Evolutionary conservation across 1,140 invertebrate species (phyloP).

Genomic region (Hirudo medicinalis): DNA sequence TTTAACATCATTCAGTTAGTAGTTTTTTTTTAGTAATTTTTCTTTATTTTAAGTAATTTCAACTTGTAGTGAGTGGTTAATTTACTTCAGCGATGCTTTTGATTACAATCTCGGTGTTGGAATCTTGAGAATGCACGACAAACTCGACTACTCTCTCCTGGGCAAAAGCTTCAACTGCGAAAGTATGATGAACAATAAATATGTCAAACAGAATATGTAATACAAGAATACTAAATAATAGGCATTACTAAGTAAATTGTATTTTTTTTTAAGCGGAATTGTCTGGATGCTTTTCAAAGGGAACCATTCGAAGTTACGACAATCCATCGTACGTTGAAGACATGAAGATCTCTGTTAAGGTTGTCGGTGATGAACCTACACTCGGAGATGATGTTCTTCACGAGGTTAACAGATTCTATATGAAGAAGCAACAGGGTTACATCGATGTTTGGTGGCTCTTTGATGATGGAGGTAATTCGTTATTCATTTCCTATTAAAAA

Average conservation of each 20-base stretch:
- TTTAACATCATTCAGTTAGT: constrained; percentile 84
- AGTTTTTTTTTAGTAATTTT: not conserved
- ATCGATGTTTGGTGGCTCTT: constrained; percentile 96
- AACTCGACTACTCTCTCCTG: constrained; percentile 58
- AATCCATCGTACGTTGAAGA: too few species aligned
- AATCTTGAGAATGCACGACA: constrained; percentile 66
- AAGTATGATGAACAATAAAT: not conserved
- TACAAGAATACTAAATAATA: too few species aligned
- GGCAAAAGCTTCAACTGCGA: not conserved
- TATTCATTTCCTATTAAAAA: not conserved
- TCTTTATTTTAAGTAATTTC: not conserved
- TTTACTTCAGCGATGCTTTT: constrained; percentile 62
- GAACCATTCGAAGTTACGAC: too few species aligned
- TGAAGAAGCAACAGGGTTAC: constrained; percentile 48
- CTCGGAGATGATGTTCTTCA: constrained; percentile 27
- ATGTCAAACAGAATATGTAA: too few species aligned
- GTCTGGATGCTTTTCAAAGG: too few species aligned
- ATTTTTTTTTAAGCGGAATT: too few species aligned
- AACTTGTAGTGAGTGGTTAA: not conserved
- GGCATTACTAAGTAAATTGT: too few species aligned
- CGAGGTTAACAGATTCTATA: constrained; percentile 50
- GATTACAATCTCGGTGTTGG: constrained; percentile 81
- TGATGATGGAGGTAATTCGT: constrained; percentile 59
- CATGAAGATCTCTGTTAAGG: too few species aligned
- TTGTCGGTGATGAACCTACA: too few species aligned